Base-by-base conservation (phyloP, 37 sponge, comb jelly and placozoan species). In the Ianthella basta region DNA sequence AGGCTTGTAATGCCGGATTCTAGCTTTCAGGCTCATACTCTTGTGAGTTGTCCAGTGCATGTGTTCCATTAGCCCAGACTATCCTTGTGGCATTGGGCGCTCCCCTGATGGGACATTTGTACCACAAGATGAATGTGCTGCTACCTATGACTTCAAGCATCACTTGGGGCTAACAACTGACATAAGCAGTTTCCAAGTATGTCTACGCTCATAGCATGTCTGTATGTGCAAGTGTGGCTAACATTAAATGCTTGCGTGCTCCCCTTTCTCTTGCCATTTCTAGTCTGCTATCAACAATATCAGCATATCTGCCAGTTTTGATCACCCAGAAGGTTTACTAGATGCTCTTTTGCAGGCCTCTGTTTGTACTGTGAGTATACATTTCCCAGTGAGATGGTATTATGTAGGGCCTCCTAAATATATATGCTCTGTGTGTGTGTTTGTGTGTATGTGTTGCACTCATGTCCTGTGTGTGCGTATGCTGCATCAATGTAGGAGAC, bases 311-410 rank as follows among this genome's bases (percentile, higher is more conserved):
- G 91, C 87, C 38, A 91, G 89, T 80, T 70, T 59, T n/a, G 95
- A 95, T 82, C 23, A 67, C 33, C 92, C 95, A 16, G 95, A 95
- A 72, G 82, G 89, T 15, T 25, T 91, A 23, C 64, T 95, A 54
- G 95, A 95, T 69, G 95, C 92, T 32, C 24, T 95, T 0, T 18
- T 95, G 72, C 95, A 95, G 44, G 57, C 82, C 15, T 90, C 92
- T 18, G 88, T 89, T 20, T 95, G 95, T 89, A 82, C 87, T 78
- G 93, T 93, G 35, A 83, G 91, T 64, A 6, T 27, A 44, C 4
- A n/a, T n/a, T n/a, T n/a, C n/a, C n/a, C n/a, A 67, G 19, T 15
- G 15, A 57, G 59, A 57, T 27, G 24, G 80, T 79, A n/a, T 40
- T 27, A 25, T 21, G n/a, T n/a, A n/a, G n/a, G n/a, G n/a, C n/a